Percentiles rank a stretch among this genome's conserved stretches.
phyloP scores from a whole-genome alignment of 2,888 invertebrate genomes.

The Ichneumoninae sp. region DNA sequence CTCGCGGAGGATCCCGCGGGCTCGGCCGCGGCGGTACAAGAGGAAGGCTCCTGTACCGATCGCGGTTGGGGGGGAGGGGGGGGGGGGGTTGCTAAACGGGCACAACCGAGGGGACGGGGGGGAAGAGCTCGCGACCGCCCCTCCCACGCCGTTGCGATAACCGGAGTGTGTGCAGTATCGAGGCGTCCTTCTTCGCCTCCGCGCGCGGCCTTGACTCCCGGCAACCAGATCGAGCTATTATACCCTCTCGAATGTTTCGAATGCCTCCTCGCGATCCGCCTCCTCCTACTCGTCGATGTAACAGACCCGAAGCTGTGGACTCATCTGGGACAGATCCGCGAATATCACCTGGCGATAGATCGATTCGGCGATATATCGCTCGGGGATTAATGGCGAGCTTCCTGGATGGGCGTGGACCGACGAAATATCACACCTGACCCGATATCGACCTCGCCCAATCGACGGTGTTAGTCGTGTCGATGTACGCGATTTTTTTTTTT shows the following conservation, averaged over 20 bases:
- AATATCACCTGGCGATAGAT: neutral
- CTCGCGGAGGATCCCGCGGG: neutral
- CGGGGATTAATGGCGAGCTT: neutral
- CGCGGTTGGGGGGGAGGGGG: neutral
- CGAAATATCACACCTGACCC: constrained; percentile 1
- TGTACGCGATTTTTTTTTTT: neutral
- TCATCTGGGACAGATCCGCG: neutral
- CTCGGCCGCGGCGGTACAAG: neutral
- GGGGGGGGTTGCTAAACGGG: neutral
- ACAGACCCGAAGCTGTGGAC: neutral
- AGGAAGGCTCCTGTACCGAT: neutral
- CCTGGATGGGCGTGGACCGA: neutral
- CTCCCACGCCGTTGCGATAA: neutral
- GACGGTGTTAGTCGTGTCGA: neutral
- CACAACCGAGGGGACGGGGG: neutral
- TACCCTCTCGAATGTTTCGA: constrained; percentile 62
- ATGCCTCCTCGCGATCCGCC: constrained; percentile 48
- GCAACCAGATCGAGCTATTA: constrained; percentile 38
- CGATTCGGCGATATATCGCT: constrained; percentile 1
- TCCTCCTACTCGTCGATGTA: neutral
- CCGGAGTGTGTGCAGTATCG: constrained; percentile 2
- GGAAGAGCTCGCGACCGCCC: neutral
- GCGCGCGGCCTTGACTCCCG: constrained; percentile 67
- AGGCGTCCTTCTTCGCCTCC: constrained; percentile 65
- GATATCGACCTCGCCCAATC: neutral